These are phyloP conservation scores for Misgurnus mizolepis DNA, from an alignment of 2,113 vertebrate genomes.

Conservation along the genomic window DNA sequence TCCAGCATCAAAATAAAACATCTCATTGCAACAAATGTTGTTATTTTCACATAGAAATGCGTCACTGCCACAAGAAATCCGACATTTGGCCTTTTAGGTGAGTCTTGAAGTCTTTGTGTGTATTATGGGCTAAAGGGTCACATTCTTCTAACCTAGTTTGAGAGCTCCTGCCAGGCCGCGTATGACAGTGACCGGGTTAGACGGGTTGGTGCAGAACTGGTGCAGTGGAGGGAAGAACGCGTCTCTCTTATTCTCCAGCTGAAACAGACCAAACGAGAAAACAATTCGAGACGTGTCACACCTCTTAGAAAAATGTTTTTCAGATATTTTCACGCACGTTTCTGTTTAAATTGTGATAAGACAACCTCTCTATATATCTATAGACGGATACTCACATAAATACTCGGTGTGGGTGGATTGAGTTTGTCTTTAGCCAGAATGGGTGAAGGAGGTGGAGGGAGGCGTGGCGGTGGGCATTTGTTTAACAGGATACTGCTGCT, in stretches of 20 bases:
- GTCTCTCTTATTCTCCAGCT: conserved; percentile 98
- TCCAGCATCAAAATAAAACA: too few relatives aligned
- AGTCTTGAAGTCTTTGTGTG: neutral
- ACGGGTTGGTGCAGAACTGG: conserved; percentile 98
- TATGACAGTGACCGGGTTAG: conserved; percentile 99
- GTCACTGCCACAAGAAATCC: neutral
- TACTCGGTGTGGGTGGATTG: conserved; percentile 97
- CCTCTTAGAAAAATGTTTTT: too few relatives aligned
- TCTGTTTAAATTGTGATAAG: too few relatives aligned
- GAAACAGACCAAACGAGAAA: conserved; percentile 56
- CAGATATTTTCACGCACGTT: too few relatives aligned
- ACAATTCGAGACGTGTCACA: neutral
- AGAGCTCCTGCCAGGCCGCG: conserved; percentile 97
- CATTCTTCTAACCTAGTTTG: conserved; percentile 77
- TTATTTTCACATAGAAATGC: neutral
- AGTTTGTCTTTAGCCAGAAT: conserved; percentile 96
- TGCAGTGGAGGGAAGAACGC: conserved; percentile 97
- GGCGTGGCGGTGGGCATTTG: conserved; percentile 93
- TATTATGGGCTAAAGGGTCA: too few relatives aligned
- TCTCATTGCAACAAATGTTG: neutral
- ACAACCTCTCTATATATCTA: too few relatives aligned
- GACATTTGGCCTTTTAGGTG: neutral
- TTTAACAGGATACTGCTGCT: conserved; percentile 94
- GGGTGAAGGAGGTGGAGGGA: conserved; percentile 87
- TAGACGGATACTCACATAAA: conserved; percentile 86